A percentile compares a stretch with the other conserved stretches of the same genome.
Evolutionary conservation across 2,113 vertebrate species (phyloP).

Genomic region (Indicator maculatus): DNA sequence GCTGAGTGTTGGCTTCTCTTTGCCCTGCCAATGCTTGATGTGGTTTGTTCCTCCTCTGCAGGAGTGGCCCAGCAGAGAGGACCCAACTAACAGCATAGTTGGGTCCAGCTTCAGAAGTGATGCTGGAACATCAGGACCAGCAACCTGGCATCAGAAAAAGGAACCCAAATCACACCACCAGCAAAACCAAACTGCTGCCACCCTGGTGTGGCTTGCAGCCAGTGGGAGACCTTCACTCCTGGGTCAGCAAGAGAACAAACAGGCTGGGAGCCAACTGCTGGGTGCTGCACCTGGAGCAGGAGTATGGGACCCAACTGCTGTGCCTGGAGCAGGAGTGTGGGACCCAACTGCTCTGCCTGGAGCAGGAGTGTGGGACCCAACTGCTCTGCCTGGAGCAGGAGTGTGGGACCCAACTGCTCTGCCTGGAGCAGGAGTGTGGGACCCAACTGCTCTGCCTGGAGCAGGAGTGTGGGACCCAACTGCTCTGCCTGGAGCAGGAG

Average conservation of each 20-base stretch:
- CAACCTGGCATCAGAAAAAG: accelerated
- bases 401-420: no score
- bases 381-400: no score
- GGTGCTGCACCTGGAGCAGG: background rate
- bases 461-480: no score
- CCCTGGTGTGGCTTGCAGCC: accelerated
- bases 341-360: no score
- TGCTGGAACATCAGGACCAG: background rate
- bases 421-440: no score
- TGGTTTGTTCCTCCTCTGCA: background rate
- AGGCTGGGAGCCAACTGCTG: no score
- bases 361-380: no score
- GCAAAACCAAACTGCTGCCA: background rate
- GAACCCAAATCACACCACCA: background rate
- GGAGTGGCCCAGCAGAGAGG: background rate
- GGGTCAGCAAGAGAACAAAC: background rate
- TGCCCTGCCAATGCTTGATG: background rate
- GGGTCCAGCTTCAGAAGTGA: background rate
- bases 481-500: no score
- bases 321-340: no score
- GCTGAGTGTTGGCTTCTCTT: background rate
- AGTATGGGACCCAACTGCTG: no score
- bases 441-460: no score
- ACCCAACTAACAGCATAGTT: background rate
- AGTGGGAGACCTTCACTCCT: accelerated